These are phyloP conservation scores for Falco novaeseelandiae DNA, from an alignment of 2,797 vertebrate species.

Conservation along the genomic window DNA sequence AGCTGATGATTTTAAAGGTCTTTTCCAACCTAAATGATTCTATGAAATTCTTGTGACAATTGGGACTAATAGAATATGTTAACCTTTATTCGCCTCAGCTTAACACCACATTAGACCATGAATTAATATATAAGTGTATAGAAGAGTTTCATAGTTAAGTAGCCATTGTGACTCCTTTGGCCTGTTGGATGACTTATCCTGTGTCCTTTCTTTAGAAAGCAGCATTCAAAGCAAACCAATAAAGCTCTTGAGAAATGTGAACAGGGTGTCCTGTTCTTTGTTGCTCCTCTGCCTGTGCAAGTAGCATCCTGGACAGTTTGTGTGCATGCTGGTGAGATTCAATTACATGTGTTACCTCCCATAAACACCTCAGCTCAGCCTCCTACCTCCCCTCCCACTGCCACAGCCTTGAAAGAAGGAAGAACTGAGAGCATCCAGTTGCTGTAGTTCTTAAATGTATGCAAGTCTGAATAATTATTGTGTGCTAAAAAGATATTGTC, in stretches of 20 bases:
- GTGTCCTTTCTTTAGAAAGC: conserved; percentile 46
- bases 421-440: neutral
- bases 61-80: conserved; percentile 81
- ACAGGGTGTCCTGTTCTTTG: neutral
- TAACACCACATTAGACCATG: conserved; percentile 74
- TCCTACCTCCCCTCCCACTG: neutral
- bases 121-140: conserved; percentile 74
- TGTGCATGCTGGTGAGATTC: neutral
- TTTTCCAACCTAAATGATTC: neutral
- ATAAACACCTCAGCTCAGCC: neutral
- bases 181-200: conserved; percentile 31
- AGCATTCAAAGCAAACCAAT: conserved; percentile 36
- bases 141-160: conserved; percentile 74
- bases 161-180: conserved; percentile 68
- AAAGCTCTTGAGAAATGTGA: neutral
- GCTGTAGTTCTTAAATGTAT: neutral
- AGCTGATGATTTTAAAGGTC: neutral
- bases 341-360: neutral
- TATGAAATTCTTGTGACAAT: conserved; percentile 79
- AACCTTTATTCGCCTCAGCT: conserved; percentile 77
- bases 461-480: neutral
- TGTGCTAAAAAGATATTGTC: neutral
- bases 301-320: neutral
- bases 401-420: neutral
- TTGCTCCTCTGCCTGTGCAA: neutral